Conservation (phyloP, 1,140 invertebrate genomes). For the Pseudachorutes palmiensis region DNA sequence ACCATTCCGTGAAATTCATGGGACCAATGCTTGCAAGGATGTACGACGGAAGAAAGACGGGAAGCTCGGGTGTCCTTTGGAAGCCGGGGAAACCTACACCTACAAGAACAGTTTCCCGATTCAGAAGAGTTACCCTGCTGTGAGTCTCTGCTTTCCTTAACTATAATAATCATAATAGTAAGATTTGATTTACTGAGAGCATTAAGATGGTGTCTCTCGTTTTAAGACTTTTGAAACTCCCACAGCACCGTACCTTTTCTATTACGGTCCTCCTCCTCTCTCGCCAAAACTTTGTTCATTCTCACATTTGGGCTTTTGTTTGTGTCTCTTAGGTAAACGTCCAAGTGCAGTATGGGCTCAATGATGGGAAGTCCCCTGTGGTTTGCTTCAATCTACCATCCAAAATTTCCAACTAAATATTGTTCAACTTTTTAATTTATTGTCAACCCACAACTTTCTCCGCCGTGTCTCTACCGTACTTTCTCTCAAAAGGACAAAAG, state of each 20-base stretch:
- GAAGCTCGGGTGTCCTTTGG: conserved; percentile 31
- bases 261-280: not conserved
- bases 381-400: conserved; percentile 37
- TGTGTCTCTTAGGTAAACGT: conserved; percentile 31
- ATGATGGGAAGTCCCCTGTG: conserved; percentile 28
- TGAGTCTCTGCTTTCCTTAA: conserved; percentile 22
- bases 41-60: conserved; percentile 26
- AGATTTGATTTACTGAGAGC: conserved; percentile 5
- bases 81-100: conserved; percentile 30
- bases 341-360: conserved; percentile 36
- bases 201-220: too few relatives aligned
- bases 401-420: conserved; percentile 31
- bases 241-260: too few relatives aligned
- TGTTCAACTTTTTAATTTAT: conserved; percentile 14
- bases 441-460: not conserved
- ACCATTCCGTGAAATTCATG: conserved; percentile 38
- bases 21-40: conserved; percentile 35
- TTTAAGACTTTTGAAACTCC: too few relatives aligned
- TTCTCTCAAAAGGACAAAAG: conserved; percentile 5
- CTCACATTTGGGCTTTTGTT: conserved; percentile 4
- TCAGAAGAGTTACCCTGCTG: conserved; percentile 37
- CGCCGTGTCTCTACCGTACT: not conserved
- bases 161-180: conserved; percentile 3
- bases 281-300: not conserved
- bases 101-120: conserved; percentile 39